Conservation (phyloP, 2,797 vertebrate species). For the Oryzias dopingdopingensis region DNA sequence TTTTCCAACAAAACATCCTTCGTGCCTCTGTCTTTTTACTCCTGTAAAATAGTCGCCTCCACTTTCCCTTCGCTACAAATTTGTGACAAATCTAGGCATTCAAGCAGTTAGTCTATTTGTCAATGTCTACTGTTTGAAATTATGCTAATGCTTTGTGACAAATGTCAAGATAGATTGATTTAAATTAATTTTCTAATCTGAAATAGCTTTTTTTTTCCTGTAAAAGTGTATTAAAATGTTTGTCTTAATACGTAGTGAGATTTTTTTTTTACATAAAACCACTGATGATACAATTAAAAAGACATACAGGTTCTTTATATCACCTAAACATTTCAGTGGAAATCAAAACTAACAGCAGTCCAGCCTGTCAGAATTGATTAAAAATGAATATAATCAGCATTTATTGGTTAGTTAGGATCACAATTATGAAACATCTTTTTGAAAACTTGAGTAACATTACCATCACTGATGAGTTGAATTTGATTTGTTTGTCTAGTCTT, state of each 20-base stretch:
- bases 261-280: neutral
- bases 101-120: constrained; percentile 50
- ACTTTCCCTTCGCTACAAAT: constrained; percentile 26
- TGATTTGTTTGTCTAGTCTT: too few relatives aligned
- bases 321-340: too few relatives aligned
- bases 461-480: too few relatives aligned
- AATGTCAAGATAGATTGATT: constrained; percentile 34
- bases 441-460: too few relatives aligned
- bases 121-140: constrained; percentile 52
- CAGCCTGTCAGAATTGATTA: too few relatives aligned
- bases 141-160: constrained; percentile 43
- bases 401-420: too few relatives aligned
- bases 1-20: constrained; percentile 31
- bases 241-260: constrained; percentile 14
- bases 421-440: too few relatives aligned
- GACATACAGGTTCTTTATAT: too few relatives aligned
- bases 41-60: constrained; percentile 57
- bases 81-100: constrained; percentile 30
- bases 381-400: too few relatives aligned
- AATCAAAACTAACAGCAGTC: too few relatives aligned
- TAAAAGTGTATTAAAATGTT: constrained; percentile 53
- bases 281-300: too few relatives aligned
- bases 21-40: constrained; percentile 47
- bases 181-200: constrained; percentile 65
- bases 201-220: constrained; percentile 38